Base-by-base conservation (phyloP, 2,113 vertebrate species). In the Aleadryas rufinucha region DNA sequence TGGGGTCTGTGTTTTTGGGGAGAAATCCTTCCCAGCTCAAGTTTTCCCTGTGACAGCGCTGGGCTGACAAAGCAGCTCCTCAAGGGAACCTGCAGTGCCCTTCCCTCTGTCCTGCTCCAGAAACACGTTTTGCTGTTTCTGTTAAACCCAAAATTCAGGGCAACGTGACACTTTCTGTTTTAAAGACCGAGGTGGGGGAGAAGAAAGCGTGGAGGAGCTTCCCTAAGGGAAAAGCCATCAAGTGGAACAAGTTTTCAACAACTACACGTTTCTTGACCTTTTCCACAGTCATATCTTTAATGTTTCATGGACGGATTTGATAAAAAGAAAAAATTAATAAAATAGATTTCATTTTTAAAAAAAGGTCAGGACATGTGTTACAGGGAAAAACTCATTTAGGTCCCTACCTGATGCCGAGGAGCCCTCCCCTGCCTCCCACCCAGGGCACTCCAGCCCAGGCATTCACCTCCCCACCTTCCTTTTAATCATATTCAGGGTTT, bases 351-450 rank as follows among this genome's bases (percentile, higher is more conserved):
- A 97, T 97, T 97, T 91, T 92, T 91, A 23, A 95, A 97, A 98
- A 96, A 98, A 98, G 98, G 98, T 98, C 98, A 98, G 95, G 92
- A 97, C 97, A 96, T 41, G 92, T 97, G 97, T 98, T 97, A 94
- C 70, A 88, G 87, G 42, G 80, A 97, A 97, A 98, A 98, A 96
- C 95, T 98, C 97, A 98, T 97, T 98, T 68, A 77, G 50, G 89
- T 84, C 82, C 70, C 64, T 75, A 75, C 72, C 76, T 56, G 75
- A 75, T 82, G 92, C 45, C 0, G 3, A 71, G 47, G 30, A 82
- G 65, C 16, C 42, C 57, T 87, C 71, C 59, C 92, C 37, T 82
- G 23, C 77, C 59, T 81, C 72, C 69, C 37, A 70, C 61, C 31
- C 5, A 5, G 28, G 42, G 69, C 5, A 4, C 37, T 31, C 27